Conservation (phyloP, 2,888 invertebrate species). For the Aphodius granarius region DNA sequence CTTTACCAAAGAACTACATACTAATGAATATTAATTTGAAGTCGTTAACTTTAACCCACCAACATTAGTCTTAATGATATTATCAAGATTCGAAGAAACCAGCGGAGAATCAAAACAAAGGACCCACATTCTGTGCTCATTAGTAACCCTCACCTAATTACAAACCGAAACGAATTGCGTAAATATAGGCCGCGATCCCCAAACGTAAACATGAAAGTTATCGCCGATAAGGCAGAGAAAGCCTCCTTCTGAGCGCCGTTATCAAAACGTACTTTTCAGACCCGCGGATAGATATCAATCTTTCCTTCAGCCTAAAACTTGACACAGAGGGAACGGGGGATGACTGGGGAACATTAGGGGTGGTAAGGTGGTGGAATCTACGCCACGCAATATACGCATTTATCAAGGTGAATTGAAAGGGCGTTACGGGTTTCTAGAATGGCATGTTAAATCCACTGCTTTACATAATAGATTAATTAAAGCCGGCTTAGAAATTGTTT, state of each 20-base stretch:
- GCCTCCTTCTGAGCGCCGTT: constrained; percentile 2
- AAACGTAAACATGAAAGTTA: not conserved
- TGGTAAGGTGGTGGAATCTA: not conserved
- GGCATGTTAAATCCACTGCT: constrained; percentile 26
- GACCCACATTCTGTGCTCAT: not conserved
- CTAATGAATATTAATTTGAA: too few relatives aligned
- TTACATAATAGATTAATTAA: constrained; percentile 29
- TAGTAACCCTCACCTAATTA: not conserved
- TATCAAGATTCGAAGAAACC: too few relatives aligned
- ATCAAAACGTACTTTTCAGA: constrained; percentile 5
- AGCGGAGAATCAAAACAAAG: not conserved
- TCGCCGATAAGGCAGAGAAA: not conserved
- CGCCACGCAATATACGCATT: constrained; percentile 27
- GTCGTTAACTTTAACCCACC: too few relatives aligned
- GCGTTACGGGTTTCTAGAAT: constrained; percentile 22
- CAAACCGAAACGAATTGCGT: not conserved
- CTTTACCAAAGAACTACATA: too few relatives aligned
- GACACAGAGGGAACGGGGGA: not conserved
- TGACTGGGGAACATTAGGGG: not conserved
- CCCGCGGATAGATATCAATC: constrained; percentile 1
- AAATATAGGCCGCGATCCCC: constrained; percentile 7
- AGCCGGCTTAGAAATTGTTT: constrained; percentile 19
- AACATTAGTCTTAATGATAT: too few relatives aligned
- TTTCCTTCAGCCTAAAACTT: not conserved
- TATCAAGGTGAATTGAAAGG: constrained; percentile 26